Percentiles rank a stretch among this genome's conserved stretches.
phyloP scores from a whole-genome alignment of 2,113 vertebrate genomes.

The Rafetus swinhoei region DNA sequence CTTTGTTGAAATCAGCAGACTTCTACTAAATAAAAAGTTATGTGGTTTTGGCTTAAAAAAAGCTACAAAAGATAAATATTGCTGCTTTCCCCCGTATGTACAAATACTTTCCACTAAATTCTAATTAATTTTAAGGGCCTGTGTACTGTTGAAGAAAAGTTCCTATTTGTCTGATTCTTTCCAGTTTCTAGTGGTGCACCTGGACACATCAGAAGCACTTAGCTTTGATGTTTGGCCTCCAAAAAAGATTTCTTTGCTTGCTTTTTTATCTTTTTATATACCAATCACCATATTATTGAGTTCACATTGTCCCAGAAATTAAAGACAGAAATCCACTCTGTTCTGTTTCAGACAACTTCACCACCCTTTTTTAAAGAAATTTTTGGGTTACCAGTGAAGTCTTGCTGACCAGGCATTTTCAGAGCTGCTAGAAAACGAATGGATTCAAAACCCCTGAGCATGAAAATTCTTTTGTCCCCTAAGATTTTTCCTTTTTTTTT shows the following conservation, averaged over 20 bases:
- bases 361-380: neutral
- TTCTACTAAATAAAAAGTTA: neutral
- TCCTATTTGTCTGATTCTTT: neutral
- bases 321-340: neutral
- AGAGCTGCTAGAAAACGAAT: neutral
- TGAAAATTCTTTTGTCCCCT: neutral
- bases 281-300: neutral
- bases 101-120: neutral
- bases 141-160: neutral
- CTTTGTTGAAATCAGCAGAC: neutral
- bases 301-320: neutral
- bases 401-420: neutral
- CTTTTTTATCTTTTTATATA: neutral
- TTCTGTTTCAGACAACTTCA: rapidly evolving
- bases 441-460: neutral
- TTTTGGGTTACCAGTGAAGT: neutral
- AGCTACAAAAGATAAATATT: neutral
- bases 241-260: neutral
- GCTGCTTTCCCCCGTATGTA: neutral
- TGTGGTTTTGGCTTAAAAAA: neutral
- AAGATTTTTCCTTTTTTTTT: neutral
- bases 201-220: neutral
- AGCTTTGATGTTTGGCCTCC: neutral
- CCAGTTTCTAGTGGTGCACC: neutral
- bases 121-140: neutral